Conservation (phyloP, 2,113 vertebrate genomes). For the Tychaedon coryphoeus region DNA sequence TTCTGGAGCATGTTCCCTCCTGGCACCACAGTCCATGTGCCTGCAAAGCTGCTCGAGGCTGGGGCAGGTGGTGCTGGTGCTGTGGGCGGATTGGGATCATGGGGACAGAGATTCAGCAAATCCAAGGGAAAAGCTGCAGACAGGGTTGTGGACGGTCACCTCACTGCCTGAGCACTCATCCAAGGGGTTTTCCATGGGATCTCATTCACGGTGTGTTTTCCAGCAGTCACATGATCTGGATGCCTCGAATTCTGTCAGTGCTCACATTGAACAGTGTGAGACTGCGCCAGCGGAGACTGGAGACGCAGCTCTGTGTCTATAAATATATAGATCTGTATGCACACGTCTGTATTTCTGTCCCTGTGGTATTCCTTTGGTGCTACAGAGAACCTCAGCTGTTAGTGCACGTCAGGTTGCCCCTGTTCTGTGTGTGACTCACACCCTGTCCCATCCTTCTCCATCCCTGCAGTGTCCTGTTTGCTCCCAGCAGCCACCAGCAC, state of each 20-base stretch:
- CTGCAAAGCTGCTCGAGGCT: neutral
- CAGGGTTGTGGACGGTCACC: rapidly evolving
- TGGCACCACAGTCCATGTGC: neutral
- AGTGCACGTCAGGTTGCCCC: neutral
- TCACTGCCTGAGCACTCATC: rapidly evolving
- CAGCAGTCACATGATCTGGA: neutral
- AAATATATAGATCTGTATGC: rapidly evolving
- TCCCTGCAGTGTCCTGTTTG: neutral
- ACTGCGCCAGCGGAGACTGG: neutral
- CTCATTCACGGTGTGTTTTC: rapidly evolving
- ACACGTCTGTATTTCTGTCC: neutral
- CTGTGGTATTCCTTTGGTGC: neutral
- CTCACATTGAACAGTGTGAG: neutral
- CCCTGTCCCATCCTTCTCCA: neutral
- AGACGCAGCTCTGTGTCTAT: rapidly evolving
- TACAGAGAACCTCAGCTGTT: neutral
- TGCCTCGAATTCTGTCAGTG: neutral
- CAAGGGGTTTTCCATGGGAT: rapidly evolving
- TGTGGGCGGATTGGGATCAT: neutral
- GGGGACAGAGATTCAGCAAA: neutral
- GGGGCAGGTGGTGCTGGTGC: neutral
- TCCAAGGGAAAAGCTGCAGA: rapidly evolving
- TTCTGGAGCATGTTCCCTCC: neutral
- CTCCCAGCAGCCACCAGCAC: rapidly evolving
- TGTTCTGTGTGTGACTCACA: neutral